Conservation (phyloP, 2,888 invertebrate species). For the Lepidochrysops patricia region DNA sequence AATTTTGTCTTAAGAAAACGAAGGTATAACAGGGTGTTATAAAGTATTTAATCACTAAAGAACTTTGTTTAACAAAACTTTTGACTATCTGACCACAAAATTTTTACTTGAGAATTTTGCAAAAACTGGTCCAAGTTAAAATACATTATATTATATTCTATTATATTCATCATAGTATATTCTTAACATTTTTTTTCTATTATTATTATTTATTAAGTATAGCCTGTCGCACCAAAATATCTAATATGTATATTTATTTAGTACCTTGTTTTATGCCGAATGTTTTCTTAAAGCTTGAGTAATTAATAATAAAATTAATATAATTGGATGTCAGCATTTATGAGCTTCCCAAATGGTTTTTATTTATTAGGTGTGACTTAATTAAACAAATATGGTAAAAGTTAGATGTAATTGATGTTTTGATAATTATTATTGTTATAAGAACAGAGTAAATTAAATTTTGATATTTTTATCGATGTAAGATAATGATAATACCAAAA, state of each 20-base stretch:
- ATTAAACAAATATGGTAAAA: constrained; percentile 3
- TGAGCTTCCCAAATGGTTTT: constrained; percentile 3
- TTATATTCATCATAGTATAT: too few relatives aligned
- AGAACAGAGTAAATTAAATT: constrained; percentile 14
- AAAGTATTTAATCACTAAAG: neutral
- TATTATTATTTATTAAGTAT: neutral
- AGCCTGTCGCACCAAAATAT: neutral
- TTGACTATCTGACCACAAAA: neutral
- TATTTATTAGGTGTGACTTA: neutral
- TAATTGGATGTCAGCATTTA: constrained; percentile 1
- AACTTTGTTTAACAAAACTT: neutral
- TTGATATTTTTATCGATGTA: constrained; percentile 16
- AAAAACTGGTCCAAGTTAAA: neutral
- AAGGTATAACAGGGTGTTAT: constrained; percentile 1
- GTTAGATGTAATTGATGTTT: constrained; percentile 12
- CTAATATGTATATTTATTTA: neutral
- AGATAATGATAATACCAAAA: constrained; percentile 16
- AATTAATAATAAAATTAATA: too few relatives aligned
- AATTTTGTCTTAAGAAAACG: neutral
- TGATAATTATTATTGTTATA: constrained; percentile 14
- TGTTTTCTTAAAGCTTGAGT: neutral
- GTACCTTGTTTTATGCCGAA: neutral
- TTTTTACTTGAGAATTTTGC: neutral
- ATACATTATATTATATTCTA: too few relatives aligned
- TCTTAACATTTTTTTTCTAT: neutral